phyloP scores from a whole-genome alignment of 2,113 vertebrate species.

The Toxotes jaculatrix region DNA sequence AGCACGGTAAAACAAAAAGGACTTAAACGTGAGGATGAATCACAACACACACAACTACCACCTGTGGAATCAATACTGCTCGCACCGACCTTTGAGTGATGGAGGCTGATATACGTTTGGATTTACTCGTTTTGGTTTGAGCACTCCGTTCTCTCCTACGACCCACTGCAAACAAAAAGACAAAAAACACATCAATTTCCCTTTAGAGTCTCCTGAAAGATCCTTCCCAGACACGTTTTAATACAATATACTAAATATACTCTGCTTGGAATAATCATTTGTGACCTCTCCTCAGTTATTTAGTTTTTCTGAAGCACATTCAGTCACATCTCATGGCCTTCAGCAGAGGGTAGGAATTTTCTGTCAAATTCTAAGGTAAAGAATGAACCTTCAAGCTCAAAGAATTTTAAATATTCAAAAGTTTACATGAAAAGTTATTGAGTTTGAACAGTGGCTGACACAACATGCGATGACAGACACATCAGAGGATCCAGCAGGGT shows the following conservation, averaged over 20 bases:
- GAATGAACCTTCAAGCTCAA: not conserved
- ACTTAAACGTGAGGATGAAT: slow-evolving; percentile 57
- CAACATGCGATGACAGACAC: not conserved
- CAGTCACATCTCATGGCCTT: too few species aligned
- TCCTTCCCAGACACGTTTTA: not conserved
- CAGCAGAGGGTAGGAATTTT: too few species aligned
- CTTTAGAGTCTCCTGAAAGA: not conserved
- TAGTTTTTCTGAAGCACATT: not conserved
- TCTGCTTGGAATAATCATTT: too few species aligned
- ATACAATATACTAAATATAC: not conserved
- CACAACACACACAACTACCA: slow-evolving; percentile 44
- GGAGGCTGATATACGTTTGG: slow-evolving; percentile 94
- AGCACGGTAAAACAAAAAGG: slow-evolving; percentile 57
- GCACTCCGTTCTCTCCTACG: slow-evolving; percentile 92
- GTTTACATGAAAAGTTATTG: not conserved
- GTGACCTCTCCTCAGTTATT: not conserved
- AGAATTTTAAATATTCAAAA: too few species aligned
- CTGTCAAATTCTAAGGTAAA: too few species aligned
- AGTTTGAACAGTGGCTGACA: slow-evolving; percentile 14
- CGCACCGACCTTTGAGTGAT: slow-evolving; percentile 92
- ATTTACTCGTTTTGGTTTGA: slow-evolving; percentile 93
- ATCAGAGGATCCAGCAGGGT: not conserved
- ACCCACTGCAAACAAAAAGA: slow-evolving; percentile 85
- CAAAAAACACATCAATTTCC: too few species aligned
- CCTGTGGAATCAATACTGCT: not conserved